Base-by-base conservation (phyloP, 2,888 invertebrate species). In the Drosophila birchii region DNA sequence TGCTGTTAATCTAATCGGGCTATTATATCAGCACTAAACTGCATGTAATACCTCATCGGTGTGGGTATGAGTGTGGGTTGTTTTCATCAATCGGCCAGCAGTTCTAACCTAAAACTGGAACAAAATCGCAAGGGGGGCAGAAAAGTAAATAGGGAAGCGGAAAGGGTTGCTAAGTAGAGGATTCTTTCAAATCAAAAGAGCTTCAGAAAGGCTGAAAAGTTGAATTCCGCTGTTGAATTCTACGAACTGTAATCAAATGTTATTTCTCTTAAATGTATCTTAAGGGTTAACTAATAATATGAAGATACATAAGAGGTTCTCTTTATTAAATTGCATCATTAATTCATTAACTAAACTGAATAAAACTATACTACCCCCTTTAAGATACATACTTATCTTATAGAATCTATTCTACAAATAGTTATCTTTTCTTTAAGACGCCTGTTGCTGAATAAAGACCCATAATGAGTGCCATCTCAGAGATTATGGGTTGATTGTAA, bases 11-110 rank as follows among this genome's bases (percentile, higher is more conserved):
- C 64, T 66, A 66, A 66, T 66, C 64, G 64, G 36, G 12, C 64
- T 66, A 66, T 66, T 66, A 66, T 66, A 66, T 66, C 64, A 66
- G 64, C 64, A 63, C 64, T 63, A 63, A 66, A 66, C 64, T 59
- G 51, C 39, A 45, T 53, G 51, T 69, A 69, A 60, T 47, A 56
- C 71, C 51, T 71, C 59, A 57, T 59, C 43, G 18, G 53, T 63
- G 44, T 18, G 54, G 39, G 47, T 63, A 34, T 68, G 47, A 16
- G 43, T 56, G 68, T 36, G 43, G 51, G 64, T 66, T 66, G 51
- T 51, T 66, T 53, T 66, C 64, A 66, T 66, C 64, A 66, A 63
- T 62, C 29, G 36, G 5, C 18, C 18, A 8, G 47, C 34, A 14
- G 16, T 34, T 39, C 63, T 64, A 64, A 66, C 64, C 64, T 66